Base-by-base conservation (phyloP, 2,797 vertebrate genomes). In the Anomalospiza imberbis region DNA sequence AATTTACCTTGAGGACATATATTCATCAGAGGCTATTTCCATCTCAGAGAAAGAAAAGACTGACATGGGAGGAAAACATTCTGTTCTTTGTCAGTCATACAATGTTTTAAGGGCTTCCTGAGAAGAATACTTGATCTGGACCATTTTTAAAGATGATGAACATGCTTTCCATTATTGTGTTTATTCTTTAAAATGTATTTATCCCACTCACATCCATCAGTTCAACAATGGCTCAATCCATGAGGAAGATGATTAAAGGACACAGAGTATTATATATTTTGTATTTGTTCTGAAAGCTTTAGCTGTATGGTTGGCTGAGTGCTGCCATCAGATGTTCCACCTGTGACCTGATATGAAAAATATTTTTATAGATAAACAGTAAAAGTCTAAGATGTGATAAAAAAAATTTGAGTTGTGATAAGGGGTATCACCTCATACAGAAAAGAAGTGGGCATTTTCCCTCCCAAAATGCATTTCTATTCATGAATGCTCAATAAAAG, bases 391-490 rank as follows among this genome's bases (percentile, higher is more conserved):
- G 17, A 4, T 34, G 40, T 60, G 25, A 45, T 47, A 18, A 18
- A 34, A 36, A 34, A 31, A 28, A 5, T 42, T 12, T 72, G 32
- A 10, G 6, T 6, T 48, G 8, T 36, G 4, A 18, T 29, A 60
- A 74, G 14, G 40, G 21, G 7, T 42, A 53, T 28, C 13, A 53
- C 5, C 6, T 5, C 6, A 8, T 17, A 11, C 5, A 17, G 13
- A 36, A 74, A 68, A 8, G 1, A 53, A 61, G 24, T 11, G 8
- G 51, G 12, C 4, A 13, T 15, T 51, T 47, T 12, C 1, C 3
- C 4, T 40, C 4, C 1, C 0, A 6, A 53, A 77, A 32, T 4
- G 0, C 0, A 5, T 48, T 19, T 2, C 40, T 38, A 6, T 38
- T 65, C 7, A 34, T 29, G 60, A 67, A 25, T 32, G 0, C 17